These are phyloP conservation scores for Tromatobia lineatoria DNA, from an alignment of 2,888 invertebrate genomes.

Conservation along the genomic window DNA sequence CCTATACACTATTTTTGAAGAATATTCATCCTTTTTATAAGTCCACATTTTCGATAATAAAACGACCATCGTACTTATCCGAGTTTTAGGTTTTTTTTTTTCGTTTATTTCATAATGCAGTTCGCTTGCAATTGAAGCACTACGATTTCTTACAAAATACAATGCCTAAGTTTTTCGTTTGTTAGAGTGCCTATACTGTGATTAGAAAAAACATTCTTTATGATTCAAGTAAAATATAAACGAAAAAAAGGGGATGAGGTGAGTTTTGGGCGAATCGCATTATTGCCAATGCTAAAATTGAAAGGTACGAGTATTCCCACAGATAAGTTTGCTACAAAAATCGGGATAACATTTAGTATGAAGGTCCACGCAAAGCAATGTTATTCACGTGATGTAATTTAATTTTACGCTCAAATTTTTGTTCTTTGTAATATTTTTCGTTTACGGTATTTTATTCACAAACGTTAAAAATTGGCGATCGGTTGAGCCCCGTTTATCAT, in stretches of 20 bases:
- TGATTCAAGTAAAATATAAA: slow-evolving; percentile 30
- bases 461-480: slow-evolving; percentile 3
- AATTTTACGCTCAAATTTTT: not conserved
- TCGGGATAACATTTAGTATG: not conserved
- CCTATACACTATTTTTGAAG: not conserved
- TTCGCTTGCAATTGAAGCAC: slow-evolving; percentile 54
- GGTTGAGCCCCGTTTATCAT: not conserved
- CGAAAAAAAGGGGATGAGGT: slow-evolving; percentile 2
- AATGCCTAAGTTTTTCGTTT: slow-evolving; percentile 61
- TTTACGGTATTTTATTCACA: not conserved
- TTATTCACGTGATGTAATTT: not conserved
- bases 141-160: slow-evolving; percentile 75
- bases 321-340: slow-evolving; percentile 1
- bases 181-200: slow-evolving; percentile 35
- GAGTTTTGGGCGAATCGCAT: not conserved
- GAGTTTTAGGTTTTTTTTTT: slow-evolving; percentile 31
- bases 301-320: slow-evolving; percentile 14
- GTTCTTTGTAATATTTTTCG: not conserved
- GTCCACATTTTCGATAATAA: not conserved
- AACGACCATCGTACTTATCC: not conserved
- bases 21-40: not conserved
- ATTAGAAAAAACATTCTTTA: slow-evolving; percentile 26
- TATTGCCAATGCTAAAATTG: not conserved
- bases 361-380: not conserved
- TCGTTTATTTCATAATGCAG: slow-evolving; percentile 72